A percentile compares a stretch with the other conserved stretches of the same genome.
These are phyloP conservation scores for Choristoneura fumiferana DNA, from an alignment of 1,140 invertebrate species.

Conservation along the genomic window DNA sequence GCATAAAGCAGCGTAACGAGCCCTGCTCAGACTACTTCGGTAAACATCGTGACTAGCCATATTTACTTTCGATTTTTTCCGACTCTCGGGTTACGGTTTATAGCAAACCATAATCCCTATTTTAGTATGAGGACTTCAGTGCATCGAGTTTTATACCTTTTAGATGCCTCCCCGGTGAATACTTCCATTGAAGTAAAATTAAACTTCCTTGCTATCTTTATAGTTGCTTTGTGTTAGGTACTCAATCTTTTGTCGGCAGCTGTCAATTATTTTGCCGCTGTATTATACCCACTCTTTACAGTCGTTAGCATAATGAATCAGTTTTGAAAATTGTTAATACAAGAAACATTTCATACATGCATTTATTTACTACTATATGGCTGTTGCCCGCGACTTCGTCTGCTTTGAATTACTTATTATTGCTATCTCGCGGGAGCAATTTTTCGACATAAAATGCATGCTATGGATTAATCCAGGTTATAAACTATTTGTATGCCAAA, in stretches of 20 bases:
- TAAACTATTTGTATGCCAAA: too few species aligned
- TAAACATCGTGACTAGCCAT: constrained; percentile 40
- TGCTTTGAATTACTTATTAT: too few species aligned
- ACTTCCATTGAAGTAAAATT: constrained; percentile 6
- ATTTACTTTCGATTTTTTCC: constrained; percentile 34
- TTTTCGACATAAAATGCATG: too few species aligned
- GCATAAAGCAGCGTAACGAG: constrained; percentile 43
- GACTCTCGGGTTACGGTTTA: constrained; percentile 24
- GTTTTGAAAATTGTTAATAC: too few species aligned
- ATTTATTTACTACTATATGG: too few species aligned
- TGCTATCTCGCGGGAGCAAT: too few species aligned
- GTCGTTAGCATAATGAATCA: background rate
- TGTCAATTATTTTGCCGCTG: background rate
- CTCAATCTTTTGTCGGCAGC: background rate
- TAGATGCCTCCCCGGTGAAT: background rate
- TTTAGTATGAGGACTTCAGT: constrained; percentile 11
- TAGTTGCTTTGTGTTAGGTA: constrained; percentile 8
- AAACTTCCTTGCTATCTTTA: background rate
- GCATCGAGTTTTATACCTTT: constrained; percentile 10
- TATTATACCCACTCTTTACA: constrained; percentile 23
- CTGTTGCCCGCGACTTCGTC: too few species aligned
- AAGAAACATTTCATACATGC: too few species aligned
- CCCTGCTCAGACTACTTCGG: constrained; percentile 27
- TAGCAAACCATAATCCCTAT: constrained; percentile 10
- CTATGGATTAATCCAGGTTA: too few species aligned